Evolutionary conservation across 35 echinoderm and acorn worm genomes (phyloP).

Genomic region (Patiria miniata): DNA sequence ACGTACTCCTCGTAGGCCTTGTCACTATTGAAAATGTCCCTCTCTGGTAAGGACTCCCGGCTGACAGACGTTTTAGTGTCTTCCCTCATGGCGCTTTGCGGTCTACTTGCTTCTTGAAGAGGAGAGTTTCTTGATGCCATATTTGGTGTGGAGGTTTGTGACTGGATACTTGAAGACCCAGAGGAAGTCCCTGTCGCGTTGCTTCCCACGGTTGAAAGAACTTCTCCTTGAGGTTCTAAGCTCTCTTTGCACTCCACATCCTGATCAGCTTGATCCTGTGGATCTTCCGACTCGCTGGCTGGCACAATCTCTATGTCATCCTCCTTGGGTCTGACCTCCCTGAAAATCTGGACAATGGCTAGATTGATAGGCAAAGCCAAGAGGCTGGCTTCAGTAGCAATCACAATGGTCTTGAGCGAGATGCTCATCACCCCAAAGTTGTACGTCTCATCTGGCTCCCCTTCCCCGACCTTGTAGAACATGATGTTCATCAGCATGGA

Average conservation of each 20-base stretch:
- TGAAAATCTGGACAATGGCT: conserved; percentile 64
- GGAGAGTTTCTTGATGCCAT: too few relatives aligned
- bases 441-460: conserved; percentile 35
- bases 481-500: conserved; percentile 90
- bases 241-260: background rate
- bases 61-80: background rate
- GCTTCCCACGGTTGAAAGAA: background rate
- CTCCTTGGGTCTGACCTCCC: conserved; percentile 35
- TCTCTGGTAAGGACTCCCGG: background rate
- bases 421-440: conserved; percentile 74
- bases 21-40: background rate
- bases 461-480: conserved; percentile 71
- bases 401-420: conserved; percentile 56
- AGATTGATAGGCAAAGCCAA: conserved; percentile 75
- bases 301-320: conserved; percentile 27
- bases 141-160: background rate
- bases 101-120: too few relatives aligned
- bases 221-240: background rate
- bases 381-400: conserved; percentile 75
- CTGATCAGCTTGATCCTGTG: background rate
- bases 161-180: background rate
- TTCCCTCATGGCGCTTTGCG: too few relatives aligned
- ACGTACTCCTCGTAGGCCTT: conserved; percentile 2
- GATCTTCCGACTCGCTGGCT: background rate
- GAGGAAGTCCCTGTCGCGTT: background rate